These are phyloP conservation scores for Acrossocheilus wenchowensis DNA, from an alignment of 2,797 vertebrate species.

Conservation along the genomic window DNA sequence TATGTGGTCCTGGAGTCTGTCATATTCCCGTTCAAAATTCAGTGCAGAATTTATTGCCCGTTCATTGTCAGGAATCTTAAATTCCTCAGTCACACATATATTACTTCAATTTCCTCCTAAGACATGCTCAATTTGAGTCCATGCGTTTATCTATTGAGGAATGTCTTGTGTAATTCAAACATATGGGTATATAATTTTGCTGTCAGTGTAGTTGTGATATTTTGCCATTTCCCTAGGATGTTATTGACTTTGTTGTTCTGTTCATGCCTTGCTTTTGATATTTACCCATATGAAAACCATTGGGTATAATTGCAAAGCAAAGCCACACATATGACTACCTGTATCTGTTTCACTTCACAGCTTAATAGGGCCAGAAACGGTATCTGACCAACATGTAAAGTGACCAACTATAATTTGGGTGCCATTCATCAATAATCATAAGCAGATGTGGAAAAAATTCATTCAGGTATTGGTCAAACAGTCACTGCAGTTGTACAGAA, in stretches of 20 bases:
- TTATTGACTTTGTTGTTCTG: neutral
- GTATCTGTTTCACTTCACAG: neutral
- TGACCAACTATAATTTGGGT: neutral
- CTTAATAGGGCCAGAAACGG: no score
- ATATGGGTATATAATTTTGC: slow-evolving; percentile 9
- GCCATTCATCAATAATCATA: neutral
- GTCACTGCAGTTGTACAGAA: neutral
- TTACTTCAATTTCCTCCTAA: slow-evolving; percentile 49
- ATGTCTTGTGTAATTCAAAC: slow-evolving; percentile 69
- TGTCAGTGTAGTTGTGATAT: neutral
- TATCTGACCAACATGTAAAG: neutral
- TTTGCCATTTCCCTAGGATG: neutral
- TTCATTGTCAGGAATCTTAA: slow-evolving; percentile 26
- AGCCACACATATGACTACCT: neutral
- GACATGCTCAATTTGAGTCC: slow-evolving; percentile 65
- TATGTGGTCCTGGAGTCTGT: neutral
- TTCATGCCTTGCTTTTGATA: neutral
- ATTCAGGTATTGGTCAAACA: neutral
- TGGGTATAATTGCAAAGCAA: neutral
- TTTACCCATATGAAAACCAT: neutral
- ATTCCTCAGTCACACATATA: slow-evolving; percentile 45
- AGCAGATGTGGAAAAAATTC: neutral
- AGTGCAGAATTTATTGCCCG: slow-evolving; percentile 7
- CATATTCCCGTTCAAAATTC: neutral
- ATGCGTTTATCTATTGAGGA: slow-evolving; percentile 70